phyloP scores from a whole-genome alignment of 2,888 invertebrate genomes.

The Empis livida region DNA sequence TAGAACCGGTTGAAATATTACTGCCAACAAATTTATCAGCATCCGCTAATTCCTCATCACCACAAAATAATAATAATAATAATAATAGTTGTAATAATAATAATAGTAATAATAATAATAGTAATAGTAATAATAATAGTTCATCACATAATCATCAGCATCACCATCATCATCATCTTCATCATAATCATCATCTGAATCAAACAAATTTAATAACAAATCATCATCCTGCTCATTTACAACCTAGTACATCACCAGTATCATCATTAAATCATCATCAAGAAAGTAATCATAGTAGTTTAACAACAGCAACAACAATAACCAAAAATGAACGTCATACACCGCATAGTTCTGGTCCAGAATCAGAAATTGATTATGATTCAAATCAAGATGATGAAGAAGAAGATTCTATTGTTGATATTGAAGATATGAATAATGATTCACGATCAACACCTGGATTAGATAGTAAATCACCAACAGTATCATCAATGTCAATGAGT shows the following conservation, averaged over 20 bases:
- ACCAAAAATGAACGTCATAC: conserved; percentile 34
- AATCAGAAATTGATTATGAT: conserved; percentile 36
- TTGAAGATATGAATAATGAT: conserved; percentile 57
- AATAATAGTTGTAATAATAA: conserved; percentile 3
- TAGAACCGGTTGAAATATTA: conserved; percentile 13
- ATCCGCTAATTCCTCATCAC: conserved; percentile 29
- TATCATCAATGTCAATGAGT: conserved; percentile 20
- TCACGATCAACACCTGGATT: conserved; percentile 34
- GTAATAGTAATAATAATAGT: conserved; percentile 1
- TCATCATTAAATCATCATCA: conserved; percentile 14
- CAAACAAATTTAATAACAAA: conserved; percentile 2
- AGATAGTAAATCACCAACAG: conserved; percentile 28
- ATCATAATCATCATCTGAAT: conserved; percentile 11
- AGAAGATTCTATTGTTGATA: conserved; percentile 60
- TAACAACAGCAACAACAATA: conserved; percentile 14
- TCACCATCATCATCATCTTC: conserved; percentile 9
- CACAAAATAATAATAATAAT: conserved; percentile 16
- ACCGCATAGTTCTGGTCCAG: conserved; percentile 34
- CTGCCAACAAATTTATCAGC: conserved; percentile 30
- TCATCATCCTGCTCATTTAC: conserved; percentile 3
- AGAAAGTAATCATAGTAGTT: conserved; percentile 17
- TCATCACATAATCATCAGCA: conserved; percentile 9
- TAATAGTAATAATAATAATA: conserved; percentile 2
- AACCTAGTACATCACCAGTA: conserved; percentile 8
- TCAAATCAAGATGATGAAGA: conserved; percentile 31